Conservation (phyloP, 1,140 invertebrate genomes). For the Archivesica marissinica region DNA sequence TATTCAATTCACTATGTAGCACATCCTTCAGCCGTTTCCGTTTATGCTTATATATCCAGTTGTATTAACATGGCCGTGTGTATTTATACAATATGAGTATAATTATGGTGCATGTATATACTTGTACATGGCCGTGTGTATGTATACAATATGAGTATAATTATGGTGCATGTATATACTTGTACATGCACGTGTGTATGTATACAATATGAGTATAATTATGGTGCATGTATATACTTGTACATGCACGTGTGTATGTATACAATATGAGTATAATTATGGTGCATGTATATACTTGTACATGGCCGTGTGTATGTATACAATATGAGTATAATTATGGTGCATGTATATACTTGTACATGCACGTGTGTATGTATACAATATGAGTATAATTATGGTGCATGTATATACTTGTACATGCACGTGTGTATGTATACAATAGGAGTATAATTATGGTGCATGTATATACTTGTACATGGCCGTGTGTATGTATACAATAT, state of each 20-base stretch:
- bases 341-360: not conserved
- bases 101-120: not conserved
- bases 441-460: too few species aligned
- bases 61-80: not conserved
- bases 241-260: not conserved
- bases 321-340: not conserved
- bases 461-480: not conserved
- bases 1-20: too few species aligned
- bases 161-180: not conserved
- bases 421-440: not conserved
- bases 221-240: too few species aligned
- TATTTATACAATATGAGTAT: too few species aligned
- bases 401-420: too few species aligned
- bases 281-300: not conserved
- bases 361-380: too few species aligned
- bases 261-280: too few species aligned
- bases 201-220: too few species aligned
- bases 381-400: too few species aligned
- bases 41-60: not conserved
- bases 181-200: too few species aligned
- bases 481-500: too few species aligned
- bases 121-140: not conserved
- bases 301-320: too few species aligned
- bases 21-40: not conserved
- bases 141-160: not conserved